Evolutionary conservation across 2,113 vertebrate species (phyloP).

Genomic region (Aramus guarauna): DNA sequence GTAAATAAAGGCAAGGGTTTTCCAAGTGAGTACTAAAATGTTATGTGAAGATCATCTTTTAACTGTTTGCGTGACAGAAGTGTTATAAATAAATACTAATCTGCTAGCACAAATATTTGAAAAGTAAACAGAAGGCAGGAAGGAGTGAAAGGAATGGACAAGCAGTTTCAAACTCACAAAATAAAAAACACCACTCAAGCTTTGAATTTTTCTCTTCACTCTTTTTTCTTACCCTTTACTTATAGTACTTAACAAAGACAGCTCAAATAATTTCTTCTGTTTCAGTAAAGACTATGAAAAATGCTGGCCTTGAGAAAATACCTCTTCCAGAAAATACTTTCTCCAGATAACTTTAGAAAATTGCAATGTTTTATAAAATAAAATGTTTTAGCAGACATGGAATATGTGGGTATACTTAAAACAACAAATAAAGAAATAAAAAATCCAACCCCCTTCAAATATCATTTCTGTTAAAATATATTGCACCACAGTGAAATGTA

Average conservation of each 20-base stretch:
- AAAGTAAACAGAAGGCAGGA: background rate
- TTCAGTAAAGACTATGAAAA: background rate
- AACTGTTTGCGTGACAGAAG: background rate
- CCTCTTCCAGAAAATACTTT: background rate
- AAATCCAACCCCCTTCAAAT: background rate
- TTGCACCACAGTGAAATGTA: background rate
- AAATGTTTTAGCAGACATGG: background rate
- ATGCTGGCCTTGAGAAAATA: background rate
- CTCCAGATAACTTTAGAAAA: background rate
- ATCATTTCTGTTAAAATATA: background rate
- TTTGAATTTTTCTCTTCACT: background rate
- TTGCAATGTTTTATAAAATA: no score
- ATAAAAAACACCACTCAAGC: no score
- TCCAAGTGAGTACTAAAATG: background rate
- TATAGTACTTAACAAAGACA: background rate
- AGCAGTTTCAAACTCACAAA: background rate
- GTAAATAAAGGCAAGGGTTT: background rate
- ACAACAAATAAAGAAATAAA: no score
- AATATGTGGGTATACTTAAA: background rate
- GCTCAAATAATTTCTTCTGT: background rate
- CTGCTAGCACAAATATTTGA: background rate
- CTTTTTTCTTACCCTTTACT: background rate
- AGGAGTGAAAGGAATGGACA: background rate
- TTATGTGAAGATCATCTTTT: background rate
- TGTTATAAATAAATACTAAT: background rate